Base-by-base conservation (phyloP, 1,140 invertebrate species). In the Hypothenemus hampei region DNA sequence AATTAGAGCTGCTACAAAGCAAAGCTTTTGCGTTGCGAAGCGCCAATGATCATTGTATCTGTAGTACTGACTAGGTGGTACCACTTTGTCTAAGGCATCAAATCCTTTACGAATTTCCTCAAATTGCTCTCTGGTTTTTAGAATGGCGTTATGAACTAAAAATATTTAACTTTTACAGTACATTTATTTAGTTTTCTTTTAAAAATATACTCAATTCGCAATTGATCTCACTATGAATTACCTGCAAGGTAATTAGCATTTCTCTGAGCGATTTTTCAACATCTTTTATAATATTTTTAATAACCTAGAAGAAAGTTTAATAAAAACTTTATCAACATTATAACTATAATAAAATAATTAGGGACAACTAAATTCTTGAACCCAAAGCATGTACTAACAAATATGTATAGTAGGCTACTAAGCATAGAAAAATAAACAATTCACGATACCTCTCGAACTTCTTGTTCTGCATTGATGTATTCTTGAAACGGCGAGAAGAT, bases 1-100 rank as follows among this genome's bases (percentile, higher is more conserved):
- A 21, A 87, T 81, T 36, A 93, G 74, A 7, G 89, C 82, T 52
- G 84, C 81, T 5, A 89, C 67, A 66, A 86, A 93, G 47, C 85
- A 84, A 40, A 92, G 75, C 37, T 84, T 76, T 65, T 94, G 90
- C 0, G 85, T 91, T 55, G 85, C 82, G 69, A 81, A 87, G 35
- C 83, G 78, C 91, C 91, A 95, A 56, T 89, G 86, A 63, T 95
- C 91, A 65, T 92, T 82, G 66, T 83, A 91, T 63, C 89, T 83
- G 69, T 88, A 89, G 73, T 86, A 89, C 58, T 88, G 82, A 54
- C 81, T 79, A 19, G 59, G 46, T 5, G 85, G 83, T 44, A 88
- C 73, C 40, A 85, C 72, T 29, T 63, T 50, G 19, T 77, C 70
- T 22, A 90, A 65, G 57, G 76, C 74, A n/a, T 65, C 58, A 70